Evolutionary conservation across 2,888 invertebrate species (phyloP), one percentile per base, ranked within the genome.

Genomic region (Panopea generosa): DNA sequence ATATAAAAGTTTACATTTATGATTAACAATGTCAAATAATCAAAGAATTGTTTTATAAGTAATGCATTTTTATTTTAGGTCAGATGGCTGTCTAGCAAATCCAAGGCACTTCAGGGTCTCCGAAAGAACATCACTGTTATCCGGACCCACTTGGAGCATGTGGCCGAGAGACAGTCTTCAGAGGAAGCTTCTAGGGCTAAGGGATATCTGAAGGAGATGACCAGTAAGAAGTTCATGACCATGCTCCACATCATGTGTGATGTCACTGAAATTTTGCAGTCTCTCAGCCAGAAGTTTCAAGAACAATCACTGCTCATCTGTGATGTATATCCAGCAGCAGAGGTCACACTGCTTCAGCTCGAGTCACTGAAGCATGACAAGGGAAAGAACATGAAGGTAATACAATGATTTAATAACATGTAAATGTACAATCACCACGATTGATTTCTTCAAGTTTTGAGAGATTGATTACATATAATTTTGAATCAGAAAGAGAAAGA

Each of bases 111-210:
- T n/a, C 45, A 45, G 6, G 45, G 45, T 9, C 45, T 45, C 4
- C 45, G 45, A 3, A 45, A 45, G 45, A 45, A 9, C 16, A 45
- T 45, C 45, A 45, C 16, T 4, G 20, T 45, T 3, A 45, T 45
- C 6, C 6, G 45, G 45, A 45, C 61, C 20, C 63, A 63, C 26
- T 45, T 65, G 18, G 55, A 65, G 16, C 65, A 65, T 65, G 55
- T 65, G 9, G 65, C 55, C 16, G 65, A 50, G 16, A 40, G 55
- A 22, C 53, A 55, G 24, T 65, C 65, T 18, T 55, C 2, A 1
- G 65, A 65, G 9, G 55, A 65, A 24, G 33, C 65, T 16, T 53
- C 65, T 14, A 16, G 53, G 16, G 65, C 65, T 6, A 65, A 43
- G 43, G 65, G 65, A 2, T 65, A 55, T 27, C 38, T 65, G 55